A percentile compares a stretch with the other conserved stretches of the same genome.
Conservation (phyloP, 2,113 vertebrate genomes). For the Ammodytes marinus region DNA sequence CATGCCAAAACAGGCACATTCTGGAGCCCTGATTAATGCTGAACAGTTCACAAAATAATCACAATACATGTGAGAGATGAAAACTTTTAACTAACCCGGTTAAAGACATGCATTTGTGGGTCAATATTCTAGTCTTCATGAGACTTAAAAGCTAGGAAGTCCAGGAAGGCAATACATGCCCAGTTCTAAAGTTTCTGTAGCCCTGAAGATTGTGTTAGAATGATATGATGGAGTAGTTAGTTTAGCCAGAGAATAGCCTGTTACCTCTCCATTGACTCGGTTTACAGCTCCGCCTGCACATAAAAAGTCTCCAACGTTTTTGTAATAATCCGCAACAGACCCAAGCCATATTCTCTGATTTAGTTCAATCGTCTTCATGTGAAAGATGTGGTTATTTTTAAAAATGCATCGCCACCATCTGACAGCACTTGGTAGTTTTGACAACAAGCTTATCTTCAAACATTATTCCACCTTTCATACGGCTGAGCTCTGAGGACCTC, state of each 20-base stretch:
- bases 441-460: slow-evolving; percentile 20
- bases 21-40: not conserved
- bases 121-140: not conserved
- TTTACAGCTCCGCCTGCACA: not conserved
- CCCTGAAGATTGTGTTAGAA: not conserved
- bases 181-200: not conserved
- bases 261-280: not conserved
- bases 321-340: not conserved
- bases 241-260: not conserved
- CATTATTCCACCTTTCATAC: slow-evolving; percentile 7
- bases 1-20: no score
- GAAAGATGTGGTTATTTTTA: slow-evolving; percentile 3
- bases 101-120: not conserved
- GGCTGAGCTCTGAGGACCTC: not conserved
- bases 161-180: not conserved
- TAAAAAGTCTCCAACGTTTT: not conserved
- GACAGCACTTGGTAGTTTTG: not conserved
- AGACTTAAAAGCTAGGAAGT: not conserved
- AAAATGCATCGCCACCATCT: not conserved
- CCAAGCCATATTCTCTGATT: not conserved
- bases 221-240: not conserved
- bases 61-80: not conserved
- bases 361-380: not conserved
- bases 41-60: not conserved
- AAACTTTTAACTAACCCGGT: not conserved